Conservation (phyloP, 2,113 vertebrate genomes). For the Rhinogobius similis region DNA sequence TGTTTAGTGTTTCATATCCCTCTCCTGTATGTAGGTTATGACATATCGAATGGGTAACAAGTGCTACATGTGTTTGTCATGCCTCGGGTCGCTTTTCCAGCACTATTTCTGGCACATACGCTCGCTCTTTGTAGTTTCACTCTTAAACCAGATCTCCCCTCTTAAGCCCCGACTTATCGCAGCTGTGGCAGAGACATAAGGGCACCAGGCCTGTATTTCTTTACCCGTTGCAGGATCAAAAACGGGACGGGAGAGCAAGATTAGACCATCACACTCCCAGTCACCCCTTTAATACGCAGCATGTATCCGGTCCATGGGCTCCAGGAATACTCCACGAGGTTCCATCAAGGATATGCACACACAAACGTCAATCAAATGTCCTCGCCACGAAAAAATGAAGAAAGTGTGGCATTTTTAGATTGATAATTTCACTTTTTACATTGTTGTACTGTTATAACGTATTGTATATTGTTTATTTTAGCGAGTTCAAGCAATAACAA, state of each 20-base stretch:
- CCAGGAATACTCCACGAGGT: slow-evolving; percentile 43
- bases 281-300: slow-evolving; percentile 16
- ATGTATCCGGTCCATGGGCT: slow-evolving; percentile 8
- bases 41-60: slow-evolving; percentile 38
- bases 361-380: slow-evolving; percentile 55
- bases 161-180: slow-evolving; percentile 72
- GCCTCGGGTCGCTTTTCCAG: slow-evolving; percentile 22
- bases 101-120: slow-evolving; percentile 57
- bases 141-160: slow-evolving; percentile 61
- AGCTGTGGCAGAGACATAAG: slow-evolving; percentile 76
- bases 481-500: no score
- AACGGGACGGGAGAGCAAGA: slow-evolving; percentile 42
- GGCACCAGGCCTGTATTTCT: slow-evolving; percentile 72
- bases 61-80: slow-evolving; percentile 39
- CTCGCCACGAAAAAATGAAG: slow-evolving; percentile 12
- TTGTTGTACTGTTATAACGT: no score
- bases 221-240: slow-evolving; percentile 57
- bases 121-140: slow-evolving; percentile 64
- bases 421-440: no score
- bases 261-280: slow-evolving; percentile 56
- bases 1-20: neutral
- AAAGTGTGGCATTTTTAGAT: neutral
- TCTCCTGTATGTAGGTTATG: slow-evolving; percentile 13
- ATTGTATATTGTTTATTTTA: no score
- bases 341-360: slow-evolving; percentile 30